phyloP scores from a whole-genome alignment of 2,888 invertebrate genomes.

The Epinotia bilunana region DNA sequence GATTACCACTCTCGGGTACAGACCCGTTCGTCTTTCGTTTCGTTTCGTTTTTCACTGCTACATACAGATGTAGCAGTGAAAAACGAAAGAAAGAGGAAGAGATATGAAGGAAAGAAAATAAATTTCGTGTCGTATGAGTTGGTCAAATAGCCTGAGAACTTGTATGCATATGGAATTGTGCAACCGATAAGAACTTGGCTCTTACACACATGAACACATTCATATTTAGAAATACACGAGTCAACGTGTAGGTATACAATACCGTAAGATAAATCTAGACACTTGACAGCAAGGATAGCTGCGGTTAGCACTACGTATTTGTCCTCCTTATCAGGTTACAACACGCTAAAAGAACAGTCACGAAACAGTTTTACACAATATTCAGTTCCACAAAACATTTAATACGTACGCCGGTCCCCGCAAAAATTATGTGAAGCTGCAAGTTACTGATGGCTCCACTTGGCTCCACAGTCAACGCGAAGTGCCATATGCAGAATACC shows the following conservation, averaged over 20 bases:
- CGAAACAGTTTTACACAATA: conserved; percentile 19
- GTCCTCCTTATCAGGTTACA: conserved; percentile 18
- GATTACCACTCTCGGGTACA: too few species aligned
- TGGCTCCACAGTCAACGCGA: conserved; percentile 70
- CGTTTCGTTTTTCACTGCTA: too few species aligned
- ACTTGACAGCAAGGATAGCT: conserved; percentile 2
- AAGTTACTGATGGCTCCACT: conserved; percentile 75
- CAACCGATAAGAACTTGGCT: neutral
- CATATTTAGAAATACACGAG: neutral
- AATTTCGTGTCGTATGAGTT: neutral
- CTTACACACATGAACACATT: neutral
- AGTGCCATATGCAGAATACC: conserved; percentile 76
- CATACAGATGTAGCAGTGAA: too few species aligned
- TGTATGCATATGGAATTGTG: neutral
- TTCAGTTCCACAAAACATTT: conserved; percentile 7
- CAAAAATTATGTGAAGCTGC: conserved; percentile 78
- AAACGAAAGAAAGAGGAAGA: too few species aligned
- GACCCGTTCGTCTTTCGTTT: too few species aligned
- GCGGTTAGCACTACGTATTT: conserved; percentile 12
- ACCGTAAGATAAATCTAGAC: conserved; percentile 2
- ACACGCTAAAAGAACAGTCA: conserved; percentile 12
- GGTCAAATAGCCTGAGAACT: neutral
- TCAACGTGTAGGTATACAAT: neutral
- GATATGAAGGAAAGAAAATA: too few species aligned
- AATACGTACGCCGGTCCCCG: conserved; percentile 79